Conservation (phyloP, 1,140 invertebrate genomes). For the Drosophila tropicalis region DNA sequence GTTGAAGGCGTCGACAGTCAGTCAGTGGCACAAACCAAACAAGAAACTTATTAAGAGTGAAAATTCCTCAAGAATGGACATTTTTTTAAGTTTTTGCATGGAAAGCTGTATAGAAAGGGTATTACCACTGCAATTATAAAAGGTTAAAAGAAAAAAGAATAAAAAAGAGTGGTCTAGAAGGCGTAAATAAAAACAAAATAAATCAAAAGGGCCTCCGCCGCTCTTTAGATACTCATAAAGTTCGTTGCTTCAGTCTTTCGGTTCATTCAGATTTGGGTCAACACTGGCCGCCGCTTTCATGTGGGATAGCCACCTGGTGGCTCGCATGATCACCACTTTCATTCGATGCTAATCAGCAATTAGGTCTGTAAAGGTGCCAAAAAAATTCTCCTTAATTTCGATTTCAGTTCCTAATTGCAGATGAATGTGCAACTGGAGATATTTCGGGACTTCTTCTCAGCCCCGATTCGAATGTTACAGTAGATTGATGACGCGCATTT, state of each 20-base stretch:
- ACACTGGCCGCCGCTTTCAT: conserved; percentile 8
- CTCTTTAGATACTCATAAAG: conserved; percentile 44
- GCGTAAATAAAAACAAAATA: conserved; percentile 70
- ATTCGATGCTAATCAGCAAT: conserved; percentile 64
- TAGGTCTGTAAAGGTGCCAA: conserved; percentile 31
- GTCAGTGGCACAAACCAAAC: conserved; percentile 76
- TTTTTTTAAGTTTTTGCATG: conserved; percentile 54
- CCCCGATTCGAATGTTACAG: not conserved
- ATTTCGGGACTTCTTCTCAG: conserved; percentile 2
- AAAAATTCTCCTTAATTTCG: conserved; percentile 28
- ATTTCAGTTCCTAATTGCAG: conserved; percentile 16
- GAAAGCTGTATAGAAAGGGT: conserved; percentile 39
- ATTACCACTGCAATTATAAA: conserved; percentile 55
- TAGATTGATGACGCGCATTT: conserved; percentile 43
- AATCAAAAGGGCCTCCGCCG: conserved; percentile 51
- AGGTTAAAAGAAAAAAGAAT: conserved; percentile 9
- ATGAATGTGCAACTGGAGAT: conserved; percentile 32
- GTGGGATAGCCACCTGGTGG: conserved; percentile 22
- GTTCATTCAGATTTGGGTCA: conserved; percentile 33
- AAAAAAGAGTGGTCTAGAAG: not conserved
- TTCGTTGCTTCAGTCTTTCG: conserved; percentile 54
- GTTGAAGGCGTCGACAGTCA: conserved; percentile 60
- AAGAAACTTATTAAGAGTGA: conserved; percentile 79
- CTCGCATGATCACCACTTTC: conserved; percentile 39
- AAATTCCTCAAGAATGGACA: conserved; percentile 70